Conservation (phyloP, 2,113 vertebrate species). For the Neoarius graeffei region DNA sequence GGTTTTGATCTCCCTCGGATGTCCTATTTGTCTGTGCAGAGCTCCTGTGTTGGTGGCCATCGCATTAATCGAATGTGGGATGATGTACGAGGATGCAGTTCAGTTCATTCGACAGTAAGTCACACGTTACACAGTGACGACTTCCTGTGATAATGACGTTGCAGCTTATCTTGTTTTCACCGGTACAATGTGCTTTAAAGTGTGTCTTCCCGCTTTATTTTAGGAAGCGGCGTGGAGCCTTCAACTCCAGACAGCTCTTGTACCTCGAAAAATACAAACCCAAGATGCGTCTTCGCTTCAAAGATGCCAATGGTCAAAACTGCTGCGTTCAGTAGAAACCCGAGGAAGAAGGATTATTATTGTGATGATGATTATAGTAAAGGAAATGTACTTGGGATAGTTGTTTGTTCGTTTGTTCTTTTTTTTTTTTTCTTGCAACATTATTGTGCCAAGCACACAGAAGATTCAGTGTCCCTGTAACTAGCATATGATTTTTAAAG, state of each 20-base stretch:
- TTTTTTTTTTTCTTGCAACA: slow-evolving; percentile 30
- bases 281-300: slow-evolving; percentile 93
- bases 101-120: slow-evolving; percentile 97
- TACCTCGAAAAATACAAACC: slow-evolving; percentile 97
- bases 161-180: not conserved
- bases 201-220: slow-evolving; percentile 48
- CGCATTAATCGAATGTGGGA: slow-evolving; percentile 95
- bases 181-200: not conserved
- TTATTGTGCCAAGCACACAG: slow-evolving; percentile 52
- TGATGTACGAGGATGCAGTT: slow-evolving; percentile 98
- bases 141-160: not conserved
- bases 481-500: slow-evolving; percentile 2
- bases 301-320: slow-evolving; percentile 87
- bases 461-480: slow-evolving; percentile 25
- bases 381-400: not conserved
- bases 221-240: slow-evolving; percentile 94
- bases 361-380: slow-evolving; percentile 9
- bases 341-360: not conserved
- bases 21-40: slow-evolving; percentile 65
- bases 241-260: slow-evolving; percentile 97
- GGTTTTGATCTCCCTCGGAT: not conserved
- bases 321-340: slow-evolving; percentile 73
- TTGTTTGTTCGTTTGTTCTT: too few species aligned
- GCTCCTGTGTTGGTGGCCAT: slow-evolving; percentile 96
- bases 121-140: not conserved